Percentiles rank a stretch among this genome's conserved stretches.
Conservation (phyloP, 2,888 invertebrate genomes). For the Unio delphinus region DNA sequence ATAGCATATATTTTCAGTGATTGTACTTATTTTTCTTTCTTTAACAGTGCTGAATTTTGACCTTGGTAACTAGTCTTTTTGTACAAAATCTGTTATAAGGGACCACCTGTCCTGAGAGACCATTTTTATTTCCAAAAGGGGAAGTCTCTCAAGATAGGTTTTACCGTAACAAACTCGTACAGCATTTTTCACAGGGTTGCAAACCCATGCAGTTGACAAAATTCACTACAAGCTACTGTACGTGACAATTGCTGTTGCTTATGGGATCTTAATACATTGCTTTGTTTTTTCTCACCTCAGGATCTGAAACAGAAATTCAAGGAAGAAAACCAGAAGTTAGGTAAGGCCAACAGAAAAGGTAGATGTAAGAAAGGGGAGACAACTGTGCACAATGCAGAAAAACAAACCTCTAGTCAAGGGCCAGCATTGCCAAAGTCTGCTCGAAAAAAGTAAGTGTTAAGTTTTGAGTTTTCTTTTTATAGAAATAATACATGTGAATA, state of each 20-base stretch:
- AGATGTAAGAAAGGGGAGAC: conserved; percentile 23
- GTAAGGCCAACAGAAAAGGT: conserved; percentile 16
- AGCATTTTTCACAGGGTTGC: no score
- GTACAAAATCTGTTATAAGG: no score
- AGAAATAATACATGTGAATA: no score
- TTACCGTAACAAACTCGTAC: no score
- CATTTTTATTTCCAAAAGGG: no score
- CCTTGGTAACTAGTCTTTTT: no score
- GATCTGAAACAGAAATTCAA: conserved; percentile 16
- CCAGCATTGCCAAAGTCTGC: conserved; percentile 35
- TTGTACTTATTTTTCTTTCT: no score
- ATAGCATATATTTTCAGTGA: no score
- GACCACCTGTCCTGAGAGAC: no score
- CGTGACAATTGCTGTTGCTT: not conserved
- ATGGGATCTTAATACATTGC: no score
- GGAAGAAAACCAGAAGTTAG: conserved; percentile 12
- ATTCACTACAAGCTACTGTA: not conserved
- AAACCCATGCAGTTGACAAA: not conserved
- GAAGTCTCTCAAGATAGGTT: no score
- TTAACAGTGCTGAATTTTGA: no score
- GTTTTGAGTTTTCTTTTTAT: not conserved
- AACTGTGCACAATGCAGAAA: conserved; percentile 5
- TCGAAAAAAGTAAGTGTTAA: conserved; percentile 40
- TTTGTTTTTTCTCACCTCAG: conserved; percentile 2
- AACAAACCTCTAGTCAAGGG: conserved; percentile 4